Evolutionary conservation across 2,113 vertebrate genomes (phyloP), one percentile per base, ranked within the genome.

Genomic region (Passer domesticus): DNA sequence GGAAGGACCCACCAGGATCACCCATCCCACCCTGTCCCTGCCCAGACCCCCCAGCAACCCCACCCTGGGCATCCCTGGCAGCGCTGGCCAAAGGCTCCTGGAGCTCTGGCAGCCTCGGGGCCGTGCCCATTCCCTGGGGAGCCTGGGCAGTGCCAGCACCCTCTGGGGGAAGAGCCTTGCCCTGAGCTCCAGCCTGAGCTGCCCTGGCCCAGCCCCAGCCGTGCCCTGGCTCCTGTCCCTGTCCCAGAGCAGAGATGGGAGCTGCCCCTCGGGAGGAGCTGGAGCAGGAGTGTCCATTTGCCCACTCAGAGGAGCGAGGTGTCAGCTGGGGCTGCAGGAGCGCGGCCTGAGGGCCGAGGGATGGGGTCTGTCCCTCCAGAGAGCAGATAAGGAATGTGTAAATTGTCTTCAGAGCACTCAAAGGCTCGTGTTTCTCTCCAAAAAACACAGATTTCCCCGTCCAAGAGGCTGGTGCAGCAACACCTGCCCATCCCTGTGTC

Each of bases 81-180:
- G 72, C 2, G 5, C 16, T 55, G 41, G 0, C 85, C 85, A 72
- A 79, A 21, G 10, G 6, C 85, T 56, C 67, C 85, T 80, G 76
- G 58, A 80, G 85, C 85, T 80, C 43, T 73, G 75, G 67, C 75
- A 88, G 85, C 85, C 85, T 80, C 59, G 50, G 85, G 58, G 85
- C 85, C 8, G 76, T 41, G 85, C 35, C 76, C 85, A 80, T 63
- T 63, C 67, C 85, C 85, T 87, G 85, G 75, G 85, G 11, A 79
- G 85, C 85, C 85, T 88, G 85, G 35, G 22, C 85, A 88, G 76
- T 80, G 86, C 76, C 76, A 72, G 50, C 85, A 72, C 16, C 20
- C 76, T 88, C 59, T 64, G 76, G 76, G 85, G 76, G 59, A 64
- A 64, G 67, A 80, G 3, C 85, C 86, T 58, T 88, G 6, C 18